Evolutionary conservation across 2,797 vertebrate genomes (phyloP).

Genomic region (Halcyon smyrnensis): DNA sequence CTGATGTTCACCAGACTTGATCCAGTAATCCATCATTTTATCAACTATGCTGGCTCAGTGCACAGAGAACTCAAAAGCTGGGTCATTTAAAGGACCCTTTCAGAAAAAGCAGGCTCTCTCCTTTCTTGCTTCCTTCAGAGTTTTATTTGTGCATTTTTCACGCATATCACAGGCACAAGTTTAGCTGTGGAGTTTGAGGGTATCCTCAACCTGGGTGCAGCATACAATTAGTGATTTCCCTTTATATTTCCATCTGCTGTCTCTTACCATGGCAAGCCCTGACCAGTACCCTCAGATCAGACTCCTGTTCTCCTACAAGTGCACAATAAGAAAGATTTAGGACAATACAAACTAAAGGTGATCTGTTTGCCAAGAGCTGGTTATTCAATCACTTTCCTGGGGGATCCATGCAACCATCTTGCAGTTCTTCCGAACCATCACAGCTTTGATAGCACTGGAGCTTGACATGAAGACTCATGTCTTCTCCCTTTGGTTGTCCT

Average conservation of each 20-base stretch:
- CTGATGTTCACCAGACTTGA: not conserved
- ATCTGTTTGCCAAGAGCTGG: not conserved
- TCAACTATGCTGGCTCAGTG: not conserved
- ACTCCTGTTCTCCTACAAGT: not conserved
- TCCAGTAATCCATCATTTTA: constrained; percentile 4
- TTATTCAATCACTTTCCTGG: not conserved
- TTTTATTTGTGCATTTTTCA: not conserved
- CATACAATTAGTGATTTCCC: not conserved
- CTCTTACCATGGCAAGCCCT: not conserved
- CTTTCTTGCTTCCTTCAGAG: not conserved
- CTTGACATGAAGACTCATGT: not conserved
- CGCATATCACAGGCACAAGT: not conserved
- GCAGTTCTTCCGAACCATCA: not conserved
- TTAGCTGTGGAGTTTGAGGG: not conserved
- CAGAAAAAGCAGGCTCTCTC: not conserved
- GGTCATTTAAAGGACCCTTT: not conserved
- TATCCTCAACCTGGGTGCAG: not conserved
- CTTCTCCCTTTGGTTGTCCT: not conserved
- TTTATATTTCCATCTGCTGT: not conserved
- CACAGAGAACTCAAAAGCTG: not conserved
- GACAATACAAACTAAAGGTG: not conserved
- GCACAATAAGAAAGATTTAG: not conserved
- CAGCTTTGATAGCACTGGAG: not conserved
- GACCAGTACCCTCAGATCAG: not conserved
- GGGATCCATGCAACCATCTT: not conserved